These are phyloP conservation scores for Spea hammondii DNA, from an alignment of 2,797 vertebrate species.

Conservation along the genomic window DNA sequence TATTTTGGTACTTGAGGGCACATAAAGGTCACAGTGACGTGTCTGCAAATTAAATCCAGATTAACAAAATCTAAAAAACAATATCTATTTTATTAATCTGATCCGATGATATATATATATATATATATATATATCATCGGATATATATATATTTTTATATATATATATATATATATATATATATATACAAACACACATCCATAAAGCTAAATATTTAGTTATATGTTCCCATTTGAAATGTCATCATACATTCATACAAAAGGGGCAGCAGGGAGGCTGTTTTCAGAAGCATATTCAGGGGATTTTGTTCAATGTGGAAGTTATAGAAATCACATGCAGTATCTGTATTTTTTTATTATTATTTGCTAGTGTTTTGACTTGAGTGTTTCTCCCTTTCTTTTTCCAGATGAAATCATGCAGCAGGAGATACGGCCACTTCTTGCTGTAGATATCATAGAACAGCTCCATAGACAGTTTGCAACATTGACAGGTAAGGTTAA, in stretches of 20 bases:
- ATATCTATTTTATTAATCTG: too few relatives aligned
- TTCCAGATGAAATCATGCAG: conserved; percentile 95
- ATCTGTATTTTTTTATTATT: not conserved
- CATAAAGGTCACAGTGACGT: conserved; percentile 16
- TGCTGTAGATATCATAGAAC: conserved; percentile 91
- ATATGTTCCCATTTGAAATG: too few relatives aligned
- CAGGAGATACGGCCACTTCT: conserved; percentile 92
- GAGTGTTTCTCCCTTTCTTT: conserved; percentile 53
- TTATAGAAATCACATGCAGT: conserved; percentile 16
- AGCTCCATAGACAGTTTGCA: conserved; percentile 91
- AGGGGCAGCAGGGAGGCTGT: too few relatives aligned
- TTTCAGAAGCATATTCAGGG: not conserved
- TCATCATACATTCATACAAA: too few relatives aligned
- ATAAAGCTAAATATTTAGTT: too few relatives aligned
- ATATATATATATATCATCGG: too few relatives aligned
- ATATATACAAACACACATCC: too few relatives aligned
- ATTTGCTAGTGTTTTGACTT: conserved; percentile 46
- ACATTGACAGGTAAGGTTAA: conserved; percentile 83
- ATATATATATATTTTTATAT: too few relatives aligned
- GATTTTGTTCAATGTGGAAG: not conserved
- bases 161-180: too few relatives aligned
- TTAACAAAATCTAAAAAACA: too few relatives aligned
- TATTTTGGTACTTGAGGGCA: conserved; percentile 31
- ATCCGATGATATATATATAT: too few relatives aligned
- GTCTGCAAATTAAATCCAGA: too few relatives aligned